Evolutionary conservation across 2,888 invertebrate species (phyloP), one percentile per base, ranked within the genome.

Genomic region (Oithona nana): DNA sequence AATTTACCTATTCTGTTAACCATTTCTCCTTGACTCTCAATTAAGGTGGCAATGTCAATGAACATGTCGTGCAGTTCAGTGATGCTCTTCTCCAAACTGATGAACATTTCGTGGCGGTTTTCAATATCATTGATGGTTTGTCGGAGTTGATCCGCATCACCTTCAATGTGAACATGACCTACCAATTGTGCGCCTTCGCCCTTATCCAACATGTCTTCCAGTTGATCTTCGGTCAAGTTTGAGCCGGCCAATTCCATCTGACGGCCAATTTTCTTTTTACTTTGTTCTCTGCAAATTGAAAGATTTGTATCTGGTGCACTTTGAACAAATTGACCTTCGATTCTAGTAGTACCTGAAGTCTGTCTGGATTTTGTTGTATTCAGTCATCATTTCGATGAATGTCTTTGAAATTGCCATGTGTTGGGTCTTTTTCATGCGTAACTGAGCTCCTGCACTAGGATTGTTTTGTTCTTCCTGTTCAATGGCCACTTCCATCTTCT

Each of bases 21-120:
- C 60, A 60, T 60, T 28, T 60, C 60, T 1, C 60, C 60, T 28
- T 60, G 60, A 28, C 48, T 60, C 22, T 60, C 60, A n/a, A 60
- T 51, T 4, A 60, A 22, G 26, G 48, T 60, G 60, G 60, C 60
- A 49, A 60, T 60, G 49, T 60, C 60, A 1, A 60, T 60, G 49
- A 60, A 60, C 60, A 60, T 60, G 22, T 60, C 60, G 60, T 60
- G 60, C 2, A 60, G 51, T 48, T 60, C 60, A 13, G 39, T 48
- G 60, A 60, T 60, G 60, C 48, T 48, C 60, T 60, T 39, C 28
- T 60, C 60, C 60, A 60, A 8, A 3, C 51, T 60, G 20, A 60
- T 20, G 26, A 60, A 60, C 60, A 60, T 60, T 28, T 60, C 60
- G 28, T 60, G 60, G n/a, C 60, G 20, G 50, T 49, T 28, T 48